Evolutionary conservation across 2,888 invertebrate genomes (phyloP).

Genomic region (Tipula confusa): DNA sequence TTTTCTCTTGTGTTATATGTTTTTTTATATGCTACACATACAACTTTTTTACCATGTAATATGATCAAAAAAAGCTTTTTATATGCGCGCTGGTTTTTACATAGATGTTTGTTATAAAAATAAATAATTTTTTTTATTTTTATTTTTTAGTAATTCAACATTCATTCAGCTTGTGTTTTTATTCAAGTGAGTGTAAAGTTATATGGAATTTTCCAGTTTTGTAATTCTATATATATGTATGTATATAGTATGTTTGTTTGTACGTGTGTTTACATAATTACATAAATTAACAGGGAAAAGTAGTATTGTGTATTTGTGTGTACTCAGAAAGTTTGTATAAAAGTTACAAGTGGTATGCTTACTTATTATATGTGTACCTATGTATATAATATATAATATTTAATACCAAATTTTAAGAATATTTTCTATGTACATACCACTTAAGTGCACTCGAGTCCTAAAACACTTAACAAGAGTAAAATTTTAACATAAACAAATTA

Average conservation of each 20-base stretch:
- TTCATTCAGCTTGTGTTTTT: neutral
- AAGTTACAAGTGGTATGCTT: neutral
- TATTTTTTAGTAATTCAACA: neutral
- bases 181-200: slow-evolving; percentile 20
- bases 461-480: neutral
- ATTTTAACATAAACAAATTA: neutral
- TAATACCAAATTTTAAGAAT: neutral
- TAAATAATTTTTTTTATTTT: neutral
- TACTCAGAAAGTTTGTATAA: neutral
- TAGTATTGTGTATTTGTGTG: too few relatives aligned
- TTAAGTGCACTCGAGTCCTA: neutral
- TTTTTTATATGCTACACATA: neutral
- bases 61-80: neutral
- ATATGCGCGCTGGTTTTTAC: neutral
- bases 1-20: neutral
- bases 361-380: neutral
- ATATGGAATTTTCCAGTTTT: neutral
- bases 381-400: neutral
- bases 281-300: neutral
- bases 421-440: neutral
- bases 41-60: neutral
- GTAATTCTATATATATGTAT: neutral
- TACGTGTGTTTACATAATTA: neutral
- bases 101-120: neutral
- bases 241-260: neutral